Evolutionary conservation across 2,888 invertebrate species (phyloP).

Genomic region (Pegoplata infirma): DNA sequence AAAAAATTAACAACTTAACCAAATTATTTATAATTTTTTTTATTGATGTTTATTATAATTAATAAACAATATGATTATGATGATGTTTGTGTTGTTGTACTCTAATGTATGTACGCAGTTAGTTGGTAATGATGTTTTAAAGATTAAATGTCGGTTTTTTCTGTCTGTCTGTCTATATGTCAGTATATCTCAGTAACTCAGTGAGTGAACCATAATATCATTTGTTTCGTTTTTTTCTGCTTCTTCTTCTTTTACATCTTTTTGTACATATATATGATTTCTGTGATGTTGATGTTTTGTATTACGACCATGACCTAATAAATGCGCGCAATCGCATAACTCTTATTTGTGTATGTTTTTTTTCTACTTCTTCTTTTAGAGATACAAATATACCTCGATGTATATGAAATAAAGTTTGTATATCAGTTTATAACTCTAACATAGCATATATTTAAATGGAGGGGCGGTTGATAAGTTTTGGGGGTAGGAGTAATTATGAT

Average conservation of each 20-base stretch:
- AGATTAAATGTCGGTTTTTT: slow-evolving; percentile 28
- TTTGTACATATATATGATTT: slow-evolving; percentile 36
- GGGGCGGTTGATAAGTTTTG: no score
- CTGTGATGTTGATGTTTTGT: slow-evolving; percentile 25
- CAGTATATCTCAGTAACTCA: slow-evolving; percentile 18
- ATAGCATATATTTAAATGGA: no score
- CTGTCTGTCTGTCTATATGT: neutral
- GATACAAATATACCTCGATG: neutral
- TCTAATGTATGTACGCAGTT: neutral
- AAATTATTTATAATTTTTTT: no score
- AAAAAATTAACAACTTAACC: no score
- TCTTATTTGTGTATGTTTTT: no score
- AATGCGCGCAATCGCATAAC: slow-evolving; percentile 63
- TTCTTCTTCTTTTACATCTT: slow-evolving; percentile 20
- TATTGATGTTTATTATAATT: no score
- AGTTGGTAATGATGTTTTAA: slow-evolving; percentile 20
- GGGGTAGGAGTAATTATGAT: no score
- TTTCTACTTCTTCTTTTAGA: slow-evolving; percentile 1
- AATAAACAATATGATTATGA: neutral
- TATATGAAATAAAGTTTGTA: slow-evolving; percentile 35
- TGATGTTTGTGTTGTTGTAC: no score
- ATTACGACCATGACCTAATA: slow-evolving; percentile 66
- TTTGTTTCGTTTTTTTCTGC: no score
- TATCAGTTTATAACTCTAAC: slow-evolving; percentile 38
- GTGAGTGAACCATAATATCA: slow-evolving; percentile 2